These are phyloP conservation scores for Choreutis nemorana DNA, from an alignment of 2,888 invertebrate species.

Conservation along the genomic window DNA sequence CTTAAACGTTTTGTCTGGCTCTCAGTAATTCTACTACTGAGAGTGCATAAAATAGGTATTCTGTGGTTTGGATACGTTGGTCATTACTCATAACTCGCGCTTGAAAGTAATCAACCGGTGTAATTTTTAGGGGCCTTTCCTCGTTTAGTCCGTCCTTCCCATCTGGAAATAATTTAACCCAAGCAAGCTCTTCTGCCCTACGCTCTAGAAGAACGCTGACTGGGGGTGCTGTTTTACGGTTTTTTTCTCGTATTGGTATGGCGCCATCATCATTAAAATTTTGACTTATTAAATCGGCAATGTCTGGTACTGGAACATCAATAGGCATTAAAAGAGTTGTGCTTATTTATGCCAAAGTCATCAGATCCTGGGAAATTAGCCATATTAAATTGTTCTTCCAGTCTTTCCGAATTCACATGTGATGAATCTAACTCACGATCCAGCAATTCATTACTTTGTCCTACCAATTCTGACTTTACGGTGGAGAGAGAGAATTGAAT, in stretches of 20 bases:
- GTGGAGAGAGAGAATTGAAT: conserved; percentile 1
- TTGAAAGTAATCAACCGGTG: conserved; percentile 8
- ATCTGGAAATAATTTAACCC: conserved; percentile 5
- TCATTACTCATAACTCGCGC: conserved; percentile 6
- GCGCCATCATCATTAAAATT: background rate
- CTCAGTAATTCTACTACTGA: conserved; percentile 9
- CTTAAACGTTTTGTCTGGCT: conserved; percentile 4
- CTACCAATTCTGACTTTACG: conserved; percentile 1
- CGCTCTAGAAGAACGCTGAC: conserved; percentile 1
- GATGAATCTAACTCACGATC: background rate
- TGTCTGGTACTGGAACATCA: background rate
- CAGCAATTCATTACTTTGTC: too few relatives aligned
- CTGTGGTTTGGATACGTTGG: conserved; percentile 11
- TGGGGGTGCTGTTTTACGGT: background rate
- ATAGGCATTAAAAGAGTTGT: conserved; percentile 1
- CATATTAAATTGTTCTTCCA: too few relatives aligned
- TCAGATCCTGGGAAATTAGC: background rate
- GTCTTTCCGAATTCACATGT: background rate
- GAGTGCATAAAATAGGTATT: conserved; percentile 16
- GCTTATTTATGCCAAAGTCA: background rate
- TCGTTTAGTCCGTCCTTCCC: conserved; percentile 5
- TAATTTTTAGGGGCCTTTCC: conserved; percentile 1
- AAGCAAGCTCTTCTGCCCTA: conserved; percentile 3
- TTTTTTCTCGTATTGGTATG: background rate
- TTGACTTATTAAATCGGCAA: background rate